Evolutionary conservation across 2,888 invertebrate genomes (phyloP).

Genomic region (Oscheius sp.): DNA sequence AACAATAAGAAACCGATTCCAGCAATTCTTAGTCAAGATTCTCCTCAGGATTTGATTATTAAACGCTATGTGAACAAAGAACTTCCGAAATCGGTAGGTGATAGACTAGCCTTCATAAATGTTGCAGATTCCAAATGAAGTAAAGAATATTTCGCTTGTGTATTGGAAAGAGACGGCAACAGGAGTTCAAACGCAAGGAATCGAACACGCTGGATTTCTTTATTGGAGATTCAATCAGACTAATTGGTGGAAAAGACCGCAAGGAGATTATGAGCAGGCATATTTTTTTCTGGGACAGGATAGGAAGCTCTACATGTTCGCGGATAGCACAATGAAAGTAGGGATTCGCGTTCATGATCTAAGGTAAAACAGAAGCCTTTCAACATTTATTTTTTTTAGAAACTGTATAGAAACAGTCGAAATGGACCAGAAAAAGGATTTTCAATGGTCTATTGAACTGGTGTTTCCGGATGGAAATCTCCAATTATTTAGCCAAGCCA

Average conservation of each 20-base stretch:
- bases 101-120: background rate
- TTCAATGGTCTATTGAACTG: conserved; percentile 20
- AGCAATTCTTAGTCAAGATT: background rate
- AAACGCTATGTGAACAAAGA: conserved; percentile 32
- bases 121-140: conserved; percentile 16
- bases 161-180: conserved; percentile 37
- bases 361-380: conserved; percentile 31
- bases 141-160: conserved; percentile 24
- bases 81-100: background rate
- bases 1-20: background rate
- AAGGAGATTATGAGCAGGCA: conserved; percentile 45
- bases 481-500: conserved; percentile 21
- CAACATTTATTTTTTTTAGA: conserved; percentile 5
- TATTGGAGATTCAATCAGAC: conserved; percentile 26
- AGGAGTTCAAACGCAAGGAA: background rate
- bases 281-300: conserved; percentile 52
- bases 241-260: conserved; percentile 43
- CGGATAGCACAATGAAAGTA: conserved; percentile 58
- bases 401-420: conserved; percentile 25
- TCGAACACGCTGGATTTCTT: conserved; percentile 14
- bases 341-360: conserved; percentile 42
- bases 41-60: conserved; percentile 38
- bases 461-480: conserved; percentile 15
- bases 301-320: conserved; percentile 59
- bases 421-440: conserved; percentile 28